These are phyloP conservation scores for Poeciliopsis infans DNA, from an alignment of 2,797 vertebrate genomes.

Conservation along the genomic window DNA sequence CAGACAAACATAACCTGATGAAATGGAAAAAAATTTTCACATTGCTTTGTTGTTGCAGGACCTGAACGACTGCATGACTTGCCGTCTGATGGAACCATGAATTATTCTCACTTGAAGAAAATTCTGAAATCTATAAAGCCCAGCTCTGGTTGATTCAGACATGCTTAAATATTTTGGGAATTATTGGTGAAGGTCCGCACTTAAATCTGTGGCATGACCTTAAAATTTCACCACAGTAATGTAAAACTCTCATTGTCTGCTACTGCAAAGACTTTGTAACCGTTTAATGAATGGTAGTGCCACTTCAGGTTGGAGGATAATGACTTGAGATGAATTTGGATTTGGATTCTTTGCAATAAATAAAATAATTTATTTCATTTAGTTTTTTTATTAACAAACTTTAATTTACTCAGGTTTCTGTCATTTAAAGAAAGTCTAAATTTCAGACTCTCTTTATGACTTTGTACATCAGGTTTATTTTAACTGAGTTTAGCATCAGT, in stretches of 20 bases:
- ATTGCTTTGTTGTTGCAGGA: neutral
- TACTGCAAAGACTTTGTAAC: neutral
- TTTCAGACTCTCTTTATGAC: neutral
- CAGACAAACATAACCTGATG: too few relatives aligned
- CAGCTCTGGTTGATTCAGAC: neutral
- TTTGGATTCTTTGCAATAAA: neutral
- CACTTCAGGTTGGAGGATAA: neutral
- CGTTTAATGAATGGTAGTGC: neutral
- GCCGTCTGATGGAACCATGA: neutral
- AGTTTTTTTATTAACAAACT: neutral
- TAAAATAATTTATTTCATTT: neutral
- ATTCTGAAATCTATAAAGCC: neutral
- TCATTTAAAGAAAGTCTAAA: neutral
- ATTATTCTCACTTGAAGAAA: neutral
- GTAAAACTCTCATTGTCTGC: neutral
- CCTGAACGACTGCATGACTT: neutral
- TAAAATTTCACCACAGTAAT: neutral
- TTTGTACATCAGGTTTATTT: neutral
- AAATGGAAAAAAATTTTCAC: too few relatives aligned
- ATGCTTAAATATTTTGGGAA: neutral
- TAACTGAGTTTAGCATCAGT: neutral
- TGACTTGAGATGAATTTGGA: neutral
- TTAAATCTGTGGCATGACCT: neutral
- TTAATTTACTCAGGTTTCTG: neutral
- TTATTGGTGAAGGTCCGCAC: neutral